These are phyloP conservation scores for Perca schrenkii DNA, from an alignment of 2,113 vertebrate genomes.

Conservation along the genomic window DNA sequence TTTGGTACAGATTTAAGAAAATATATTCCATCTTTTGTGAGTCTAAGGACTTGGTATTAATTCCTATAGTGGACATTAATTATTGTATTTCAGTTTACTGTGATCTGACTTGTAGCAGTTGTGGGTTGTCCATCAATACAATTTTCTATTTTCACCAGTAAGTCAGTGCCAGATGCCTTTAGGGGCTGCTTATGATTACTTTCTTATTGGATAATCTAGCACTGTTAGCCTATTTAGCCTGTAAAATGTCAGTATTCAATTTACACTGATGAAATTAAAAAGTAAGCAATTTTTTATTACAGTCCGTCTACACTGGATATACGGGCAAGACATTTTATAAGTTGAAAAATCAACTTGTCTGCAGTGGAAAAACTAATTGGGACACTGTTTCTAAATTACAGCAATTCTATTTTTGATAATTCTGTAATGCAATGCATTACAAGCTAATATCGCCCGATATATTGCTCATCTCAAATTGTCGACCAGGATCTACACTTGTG, in stretches of 20 bases:
- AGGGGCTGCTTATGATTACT: constrained; percentile 1
- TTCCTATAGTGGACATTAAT: background rate
- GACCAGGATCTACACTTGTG: background rate
- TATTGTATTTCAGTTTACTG: background rate
- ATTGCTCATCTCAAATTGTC: background rate
- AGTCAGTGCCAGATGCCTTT: background rate
- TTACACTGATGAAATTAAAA: background rate
- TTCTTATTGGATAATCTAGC: constrained; percentile 19
- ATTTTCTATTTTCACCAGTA: background rate
- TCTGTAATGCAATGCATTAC: background rate
- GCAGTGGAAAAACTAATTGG: background rate
- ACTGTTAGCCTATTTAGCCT: background rate
- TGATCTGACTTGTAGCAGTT: background rate
- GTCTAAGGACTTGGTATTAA: background rate
- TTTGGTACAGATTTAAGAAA: background rate
- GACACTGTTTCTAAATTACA: background rate
- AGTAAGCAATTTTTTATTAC: background rate
- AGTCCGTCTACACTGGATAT: background rate
- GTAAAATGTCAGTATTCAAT: background rate
- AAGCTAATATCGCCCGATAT: background rate
- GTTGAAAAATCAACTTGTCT: background rate
- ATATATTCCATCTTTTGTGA: background rate
- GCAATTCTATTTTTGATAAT: background rate
- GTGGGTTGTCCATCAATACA: background rate
- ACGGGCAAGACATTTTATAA: background rate